Evolutionary conservation across 2,113 vertebrate species (phyloP).

Genomic region (Gnathonemus longibarbis): DNA sequence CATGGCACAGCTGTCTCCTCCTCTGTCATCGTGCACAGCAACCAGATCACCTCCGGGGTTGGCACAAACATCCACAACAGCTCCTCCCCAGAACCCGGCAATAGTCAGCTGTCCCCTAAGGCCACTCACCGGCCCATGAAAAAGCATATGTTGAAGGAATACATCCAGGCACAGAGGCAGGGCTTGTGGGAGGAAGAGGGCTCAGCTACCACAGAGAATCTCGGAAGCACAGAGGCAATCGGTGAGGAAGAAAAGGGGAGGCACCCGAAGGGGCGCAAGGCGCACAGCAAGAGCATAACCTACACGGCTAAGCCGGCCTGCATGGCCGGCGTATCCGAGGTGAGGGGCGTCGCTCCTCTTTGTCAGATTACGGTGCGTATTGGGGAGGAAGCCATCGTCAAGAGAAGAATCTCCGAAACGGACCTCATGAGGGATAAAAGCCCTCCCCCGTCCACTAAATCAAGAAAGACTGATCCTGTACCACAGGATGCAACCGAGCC

Average conservation of each 20-base stretch:
- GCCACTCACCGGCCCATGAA: slow-evolving; percentile 42
- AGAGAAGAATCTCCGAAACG: slow-evolving; percentile 81
- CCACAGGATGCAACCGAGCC: slow-evolving; percentile 46
- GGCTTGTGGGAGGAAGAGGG: slow-evolving; percentile 44
- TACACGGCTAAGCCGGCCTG: slow-evolving; percentile 65
- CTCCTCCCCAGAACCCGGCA: slow-evolving; percentile 41
- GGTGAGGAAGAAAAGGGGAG: slow-evolving; percentile 47
- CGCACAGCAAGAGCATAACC: slow-evolving; percentile 62
- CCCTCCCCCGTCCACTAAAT: slow-evolving; percentile 46
- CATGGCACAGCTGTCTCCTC: slow-evolving; percentile 63
- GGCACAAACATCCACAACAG: slow-evolving; percentile 57
- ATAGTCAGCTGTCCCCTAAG: slow-evolving; percentile 47
- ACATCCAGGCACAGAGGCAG: slow-evolving; percentile 38
- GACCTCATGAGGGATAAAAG: slow-evolving; percentile 73
- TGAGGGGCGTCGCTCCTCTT: slow-evolving; percentile 66
- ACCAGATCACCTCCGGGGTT: slow-evolving; percentile 57
- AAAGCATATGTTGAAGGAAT: slow-evolving; percentile 51
- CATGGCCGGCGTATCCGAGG: slow-evolving; percentile 49
- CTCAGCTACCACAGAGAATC: slow-evolving; percentile 44
- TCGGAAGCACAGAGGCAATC: slow-evolving; percentile 25
- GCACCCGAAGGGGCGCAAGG: slow-evolving; percentile 51
- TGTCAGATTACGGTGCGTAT: slow-evolving; percentile 91
- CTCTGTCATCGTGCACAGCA: slow-evolving; percentile 61
- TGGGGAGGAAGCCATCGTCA: slow-evolving; percentile 83
- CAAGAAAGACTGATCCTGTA: slow-evolving; percentile 46